These are phyloP conservation scores for Cataglyphis livida DNA, from an alignment of 2,888 invertebrate species.

Conservation along the genomic window DNA sequence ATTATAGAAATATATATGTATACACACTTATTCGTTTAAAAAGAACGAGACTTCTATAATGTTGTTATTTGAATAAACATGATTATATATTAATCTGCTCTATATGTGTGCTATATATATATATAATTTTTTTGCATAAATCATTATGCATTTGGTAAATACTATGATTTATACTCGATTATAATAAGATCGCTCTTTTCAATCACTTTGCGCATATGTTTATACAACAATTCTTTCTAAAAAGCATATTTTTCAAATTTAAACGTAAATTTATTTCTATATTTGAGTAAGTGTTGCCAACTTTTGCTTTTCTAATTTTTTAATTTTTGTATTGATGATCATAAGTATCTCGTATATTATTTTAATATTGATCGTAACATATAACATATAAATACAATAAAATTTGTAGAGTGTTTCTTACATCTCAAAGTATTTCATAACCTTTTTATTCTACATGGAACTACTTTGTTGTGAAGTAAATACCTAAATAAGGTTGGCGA, in stretches of 20 bases:
- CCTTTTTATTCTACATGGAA: not conserved
- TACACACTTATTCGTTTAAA: conserved; percentile 70
- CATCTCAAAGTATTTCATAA: conserved; percentile 10
- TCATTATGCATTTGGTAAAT: not conserved
- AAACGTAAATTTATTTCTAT: not conserved
- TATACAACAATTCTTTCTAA: not conserved
- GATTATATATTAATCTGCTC: conserved; percentile 75
- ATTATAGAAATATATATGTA: conserved; percentile 45
- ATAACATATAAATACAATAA: not conserved
- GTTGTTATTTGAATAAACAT: conserved; percentile 81
- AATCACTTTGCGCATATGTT: not conserved
- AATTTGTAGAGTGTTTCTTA: not conserved
- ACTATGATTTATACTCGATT: not conserved
- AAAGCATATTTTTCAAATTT: not conserved
- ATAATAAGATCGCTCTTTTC: not conserved
- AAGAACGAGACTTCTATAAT: conserved; percentile 75
- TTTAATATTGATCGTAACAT: not conserved
- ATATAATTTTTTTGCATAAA: not conserved
- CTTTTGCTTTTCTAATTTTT: conserved; percentile 11
- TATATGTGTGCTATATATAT: not conserved
- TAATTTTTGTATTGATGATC: not conserved
- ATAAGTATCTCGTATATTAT: not conserved
- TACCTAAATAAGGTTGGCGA: not conserved
- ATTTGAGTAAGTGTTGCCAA: not conserved
- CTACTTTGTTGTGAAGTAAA: not conserved